Evolutionary conservation across 2,888 invertebrate genomes (phyloP).

Genomic region (Ommatoiulus sabulosus): DNA sequence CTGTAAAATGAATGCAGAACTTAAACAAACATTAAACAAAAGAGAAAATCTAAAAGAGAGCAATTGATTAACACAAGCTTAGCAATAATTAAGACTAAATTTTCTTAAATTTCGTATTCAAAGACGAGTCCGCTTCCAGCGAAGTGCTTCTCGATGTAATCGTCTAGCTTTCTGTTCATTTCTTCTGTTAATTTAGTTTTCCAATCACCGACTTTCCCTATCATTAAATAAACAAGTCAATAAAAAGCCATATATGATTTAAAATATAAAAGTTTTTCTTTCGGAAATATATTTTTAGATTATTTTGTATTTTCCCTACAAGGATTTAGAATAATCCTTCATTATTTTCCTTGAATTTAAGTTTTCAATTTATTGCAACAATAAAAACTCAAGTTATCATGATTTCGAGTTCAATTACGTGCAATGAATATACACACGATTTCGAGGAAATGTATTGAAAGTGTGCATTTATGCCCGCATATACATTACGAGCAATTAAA

Average conservation of each 20-base stretch:
- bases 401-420: background rate
- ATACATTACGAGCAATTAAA: background rate
- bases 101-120: conserved; percentile 55
- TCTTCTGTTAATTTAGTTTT: conserved; percentile 57
- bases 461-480: background rate
- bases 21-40: too few species aligned
- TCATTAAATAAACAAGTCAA: background rate
- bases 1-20: too few species aligned
- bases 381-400: too few species aligned
- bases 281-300: background rate
- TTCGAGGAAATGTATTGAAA: background rate
- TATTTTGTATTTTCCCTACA: background rate
- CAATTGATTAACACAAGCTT: too few species aligned
- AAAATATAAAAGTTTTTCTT: background rate
- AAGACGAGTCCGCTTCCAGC: conserved; percentile 44
- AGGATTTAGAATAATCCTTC: background rate
- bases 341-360: background rate
- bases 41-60: too few species aligned
- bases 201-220: conserved; percentile 60
- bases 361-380: background rate
- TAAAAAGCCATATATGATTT: background rate
- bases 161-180: conserved; percentile 55
- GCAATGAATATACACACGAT: background rate
- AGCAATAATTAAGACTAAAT: too few species aligned
- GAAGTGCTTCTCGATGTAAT: conserved; percentile 55